Conservation (phyloP, 2,888 invertebrate genomes). For the Agriopis aurantiaria region DNA sequence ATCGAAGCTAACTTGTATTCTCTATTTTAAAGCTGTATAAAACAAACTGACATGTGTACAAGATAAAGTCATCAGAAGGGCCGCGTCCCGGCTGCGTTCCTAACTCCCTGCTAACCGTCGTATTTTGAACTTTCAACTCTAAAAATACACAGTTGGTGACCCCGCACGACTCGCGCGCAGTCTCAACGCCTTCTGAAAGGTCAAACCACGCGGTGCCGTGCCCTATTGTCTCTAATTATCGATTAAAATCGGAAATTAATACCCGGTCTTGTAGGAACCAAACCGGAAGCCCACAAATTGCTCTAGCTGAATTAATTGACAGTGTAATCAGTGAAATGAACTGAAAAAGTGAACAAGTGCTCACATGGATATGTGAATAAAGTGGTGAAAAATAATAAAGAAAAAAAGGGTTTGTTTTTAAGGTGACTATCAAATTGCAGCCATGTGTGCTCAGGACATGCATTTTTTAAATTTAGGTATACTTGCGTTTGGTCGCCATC, state of each 20-base stretch:
- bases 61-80: conserved; percentile 38
- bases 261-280: background rate
- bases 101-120: conserved; percentile 71
- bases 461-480: too few relatives aligned
- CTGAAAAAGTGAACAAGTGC: conserved; percentile 3
- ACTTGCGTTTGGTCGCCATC: background rate
- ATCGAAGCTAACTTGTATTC: background rate
- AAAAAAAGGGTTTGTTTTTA: background rate
- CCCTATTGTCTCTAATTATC: conserved; percentile 61
- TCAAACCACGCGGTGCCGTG: conserved; percentile 76
- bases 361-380: conserved; percentile 1
- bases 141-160: conserved; percentile 85
- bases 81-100: conserved; percentile 29
- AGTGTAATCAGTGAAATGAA: conserved; percentile 4
- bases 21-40: background rate
- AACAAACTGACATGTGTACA: conserved; percentile 16
- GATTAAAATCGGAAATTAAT: conserved; percentile 42
- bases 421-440: background rate
- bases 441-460: background rate
- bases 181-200: conserved; percentile 82
- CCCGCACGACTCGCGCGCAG: conserved; percentile 82
- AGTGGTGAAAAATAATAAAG: background rate
- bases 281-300: background rate
- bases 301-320: background rate
- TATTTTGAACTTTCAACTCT: conserved; percentile 87